A percentile compares a stretch with the other conserved stretches of the same genome.
Evolutionary conservation across 2,797 vertebrate species (phyloP).

Genomic region (Paedocypris micromegethes): DNA sequence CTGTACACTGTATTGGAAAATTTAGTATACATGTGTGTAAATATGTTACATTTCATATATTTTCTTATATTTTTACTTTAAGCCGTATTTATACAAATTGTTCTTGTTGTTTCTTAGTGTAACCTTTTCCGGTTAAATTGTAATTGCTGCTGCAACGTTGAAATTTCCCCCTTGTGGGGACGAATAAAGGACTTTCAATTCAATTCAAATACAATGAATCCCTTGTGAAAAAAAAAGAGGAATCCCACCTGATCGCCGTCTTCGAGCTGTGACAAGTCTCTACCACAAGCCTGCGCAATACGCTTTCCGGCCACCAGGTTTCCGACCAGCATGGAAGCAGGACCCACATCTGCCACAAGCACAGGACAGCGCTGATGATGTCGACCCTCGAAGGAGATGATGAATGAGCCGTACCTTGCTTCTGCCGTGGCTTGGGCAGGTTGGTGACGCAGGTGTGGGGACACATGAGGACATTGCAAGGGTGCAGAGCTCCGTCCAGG

Average conservation of each 20-base stretch:
- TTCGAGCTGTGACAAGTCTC: conserved; percentile 86
- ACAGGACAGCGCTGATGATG: not conserved
- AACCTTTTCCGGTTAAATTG: no score
- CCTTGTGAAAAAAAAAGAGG: conserved; percentile 53
- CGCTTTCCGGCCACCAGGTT: conserved; percentile 93
- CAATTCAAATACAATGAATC: no score
- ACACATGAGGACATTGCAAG: conserved; percentile 93
- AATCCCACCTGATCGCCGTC: conserved; percentile 92
- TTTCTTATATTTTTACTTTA: no score
- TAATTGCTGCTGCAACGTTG: no score
- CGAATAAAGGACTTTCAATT: no score
- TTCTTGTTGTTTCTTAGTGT: no score
- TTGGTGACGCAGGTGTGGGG: conserved; percentile 95
- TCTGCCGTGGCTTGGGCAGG: conserved; percentile 90
- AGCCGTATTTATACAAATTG: no score
- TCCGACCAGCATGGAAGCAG: conserved; percentile 95
- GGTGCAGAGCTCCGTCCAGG: conserved; percentile 86
- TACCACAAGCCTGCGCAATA: conserved; percentile 89
- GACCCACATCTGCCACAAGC: conserved; percentile 80
- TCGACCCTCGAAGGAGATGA: no score
- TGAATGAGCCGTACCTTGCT: conserved; percentile 73
- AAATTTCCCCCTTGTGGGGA: no score
- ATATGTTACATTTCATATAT: no score
- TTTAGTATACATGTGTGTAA: no score
- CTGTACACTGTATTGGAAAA: no score